Evolutionary conservation across 2,797 vertebrate species (phyloP).

Genomic region (Clarias fuscus): DNA sequence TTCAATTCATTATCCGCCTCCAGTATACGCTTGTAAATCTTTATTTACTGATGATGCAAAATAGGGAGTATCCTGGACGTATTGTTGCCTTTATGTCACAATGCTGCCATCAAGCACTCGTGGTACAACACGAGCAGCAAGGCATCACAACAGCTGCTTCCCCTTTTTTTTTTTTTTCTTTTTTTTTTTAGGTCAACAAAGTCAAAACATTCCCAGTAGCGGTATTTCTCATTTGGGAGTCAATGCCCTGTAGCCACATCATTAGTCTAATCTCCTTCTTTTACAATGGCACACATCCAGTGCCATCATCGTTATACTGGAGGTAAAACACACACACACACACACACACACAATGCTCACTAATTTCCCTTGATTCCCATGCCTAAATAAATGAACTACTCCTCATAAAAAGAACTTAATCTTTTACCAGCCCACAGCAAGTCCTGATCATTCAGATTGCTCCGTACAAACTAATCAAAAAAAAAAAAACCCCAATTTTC

Average conservation of each 20-base stretch:
- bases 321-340: background rate
- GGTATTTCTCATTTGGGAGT: constrained; percentile 1
- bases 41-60: background rate
- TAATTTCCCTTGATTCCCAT: constrained; percentile 13
- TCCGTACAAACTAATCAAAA: constrained; percentile 16
- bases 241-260: constrained; percentile 4
- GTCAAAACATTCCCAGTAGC: constrained; percentile 16
- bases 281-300: constrained; percentile 21
- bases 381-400: constrained; percentile 18
- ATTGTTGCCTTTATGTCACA: background rate
- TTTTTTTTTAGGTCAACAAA: constrained; percentile 8
- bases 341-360: constrained; percentile 12
- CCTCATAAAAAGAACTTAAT: constrained; percentile 17
- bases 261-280: constrained; percentile 17
- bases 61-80: background rate
- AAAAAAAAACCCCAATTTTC: constrained; percentile 22
- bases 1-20: background rate
- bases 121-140: background rate
- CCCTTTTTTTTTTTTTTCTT: background rate
- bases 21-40: background rate
- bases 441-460: constrained; percentile 8
- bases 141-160: background rate
- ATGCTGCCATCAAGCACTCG: no score
- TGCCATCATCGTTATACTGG: constrained; percentile 1
- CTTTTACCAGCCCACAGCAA: background rate